A percentile compares a stretch with the other conserved stretches of the same genome.
phyloP scores from a whole-genome alignment of 2,113 vertebrate species.

The Onychostruthus taczanowskii region DNA sequence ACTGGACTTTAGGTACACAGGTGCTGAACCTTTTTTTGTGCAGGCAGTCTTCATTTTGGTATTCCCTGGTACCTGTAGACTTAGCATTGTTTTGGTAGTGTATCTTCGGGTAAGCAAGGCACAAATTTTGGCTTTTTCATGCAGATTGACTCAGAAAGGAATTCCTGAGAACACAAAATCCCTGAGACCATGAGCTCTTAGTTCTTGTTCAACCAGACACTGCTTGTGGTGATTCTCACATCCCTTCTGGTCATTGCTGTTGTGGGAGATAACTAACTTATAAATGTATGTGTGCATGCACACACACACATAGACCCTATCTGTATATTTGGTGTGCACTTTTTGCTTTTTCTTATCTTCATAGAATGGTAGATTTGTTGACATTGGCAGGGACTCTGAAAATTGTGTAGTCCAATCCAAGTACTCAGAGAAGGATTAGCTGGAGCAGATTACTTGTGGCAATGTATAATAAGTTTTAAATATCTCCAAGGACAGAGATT shows the following conservation, averaged over 20 bases:
- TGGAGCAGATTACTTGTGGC: neutral
- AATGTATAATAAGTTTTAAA: neutral
- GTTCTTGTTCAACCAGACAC: neutral
- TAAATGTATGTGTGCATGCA: accelerated
- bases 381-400: neutral
- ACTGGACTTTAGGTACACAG: neutral
- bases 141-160: neutral
- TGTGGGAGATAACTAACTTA: neutral
- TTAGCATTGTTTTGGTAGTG: neutral
- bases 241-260: neutral
- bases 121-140: neutral
- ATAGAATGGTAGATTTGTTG: neutral
- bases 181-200: neutral
- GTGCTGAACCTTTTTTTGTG: neutral
- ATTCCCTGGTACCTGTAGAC: neutral
- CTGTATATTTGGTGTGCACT: neutral
- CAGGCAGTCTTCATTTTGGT: neutral
- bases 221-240: neutral
- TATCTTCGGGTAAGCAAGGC: neutral
- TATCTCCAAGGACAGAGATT: neutral
- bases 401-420: neutral
- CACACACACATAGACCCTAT: neutral
- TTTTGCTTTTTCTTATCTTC: neutral
- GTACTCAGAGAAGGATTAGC: neutral
- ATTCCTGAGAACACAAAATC: neutral